phyloP scores from a whole-genome alignment of 2,797 vertebrate species.

The Eospalax fontanierii region DNA sequence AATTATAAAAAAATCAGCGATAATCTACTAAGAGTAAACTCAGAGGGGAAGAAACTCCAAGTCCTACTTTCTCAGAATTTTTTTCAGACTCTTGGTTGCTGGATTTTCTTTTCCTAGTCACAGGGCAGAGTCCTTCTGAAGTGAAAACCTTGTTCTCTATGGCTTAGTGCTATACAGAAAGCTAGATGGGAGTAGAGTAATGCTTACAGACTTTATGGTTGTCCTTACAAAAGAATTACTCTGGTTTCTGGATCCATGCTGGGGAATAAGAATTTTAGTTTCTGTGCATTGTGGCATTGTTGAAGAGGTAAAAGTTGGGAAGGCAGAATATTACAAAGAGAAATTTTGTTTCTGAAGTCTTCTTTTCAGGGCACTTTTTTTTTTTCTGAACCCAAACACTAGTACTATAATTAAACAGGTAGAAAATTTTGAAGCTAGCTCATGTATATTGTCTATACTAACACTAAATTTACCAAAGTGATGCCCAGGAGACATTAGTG shows the following conservation, averaged over 20 bases:
- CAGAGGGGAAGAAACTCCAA: too few species aligned
- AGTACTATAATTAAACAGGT: accelerated
- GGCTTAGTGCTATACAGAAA: not conserved
- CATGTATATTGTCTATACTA: too few species aligned
- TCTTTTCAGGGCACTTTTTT: not conserved
- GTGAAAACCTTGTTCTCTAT: not conserved
- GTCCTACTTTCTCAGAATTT: too few species aligned
- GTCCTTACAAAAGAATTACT: not conserved
- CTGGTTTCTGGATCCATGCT: not conserved
- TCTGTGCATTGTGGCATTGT: not conserved
- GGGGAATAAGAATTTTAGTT: not conserved
- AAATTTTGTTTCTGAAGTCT: not conserved
- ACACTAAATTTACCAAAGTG: too few species aligned
- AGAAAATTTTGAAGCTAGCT: not conserved
- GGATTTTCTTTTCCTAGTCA: too few species aligned
- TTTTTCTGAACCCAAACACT: not conserved
- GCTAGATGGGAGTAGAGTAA: not conserved
- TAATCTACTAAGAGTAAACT: too few species aligned
- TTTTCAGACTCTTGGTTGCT: too few species aligned
- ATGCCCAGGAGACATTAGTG: not conserved
- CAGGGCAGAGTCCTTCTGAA: not conserved
- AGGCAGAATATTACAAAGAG: not conserved
- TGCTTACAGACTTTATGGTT: not conserved
- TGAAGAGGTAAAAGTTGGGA: not conserved
- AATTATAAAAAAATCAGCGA: not conserved